Percentiles rank a stretch among this genome's conserved stretches.
phyloP scores from a whole-genome alignment of 2,113 vertebrate species.

The Antechinus flavipes region DNA sequence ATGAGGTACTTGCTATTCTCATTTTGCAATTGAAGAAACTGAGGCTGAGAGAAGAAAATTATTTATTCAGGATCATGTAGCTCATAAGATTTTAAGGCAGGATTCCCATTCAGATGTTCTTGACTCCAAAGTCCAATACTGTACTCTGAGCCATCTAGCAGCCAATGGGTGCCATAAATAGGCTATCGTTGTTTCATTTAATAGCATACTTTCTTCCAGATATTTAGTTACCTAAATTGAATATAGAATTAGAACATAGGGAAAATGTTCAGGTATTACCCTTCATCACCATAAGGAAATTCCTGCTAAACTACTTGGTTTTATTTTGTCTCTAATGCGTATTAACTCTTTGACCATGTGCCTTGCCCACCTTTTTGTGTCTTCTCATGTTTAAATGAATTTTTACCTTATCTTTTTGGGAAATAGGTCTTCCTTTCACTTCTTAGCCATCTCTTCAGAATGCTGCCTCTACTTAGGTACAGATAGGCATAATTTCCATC shows the following conservation, averaged over 20 bases:
- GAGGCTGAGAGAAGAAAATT: neutral
- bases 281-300: neutral
- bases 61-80: neutral
- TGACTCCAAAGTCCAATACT: neutral
- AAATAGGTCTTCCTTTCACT: neutral
- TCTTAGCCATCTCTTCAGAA: neutral
- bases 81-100: neutral
- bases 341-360: neutral
- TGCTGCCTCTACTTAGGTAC: neutral
- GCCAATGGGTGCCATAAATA: neutral
- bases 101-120: neutral
- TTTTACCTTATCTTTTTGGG: neutral
- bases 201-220: neutral
- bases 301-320: neutral
- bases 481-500: neutral
- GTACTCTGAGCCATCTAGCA: neutral
- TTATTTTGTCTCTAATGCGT: neutral
- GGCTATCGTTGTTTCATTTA: neutral
- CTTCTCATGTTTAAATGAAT: neutral
- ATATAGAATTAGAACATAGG: neutral
- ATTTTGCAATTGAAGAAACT: neutral
- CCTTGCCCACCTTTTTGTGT: neutral
- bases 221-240: neutral
- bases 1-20: neutral
- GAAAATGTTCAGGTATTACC: neutral